Percentiles rank a stretch among this genome's conserved stretches.
Conservation (phyloP, 2,888 invertebrate genomes). For the Auanema sp. region DNA sequence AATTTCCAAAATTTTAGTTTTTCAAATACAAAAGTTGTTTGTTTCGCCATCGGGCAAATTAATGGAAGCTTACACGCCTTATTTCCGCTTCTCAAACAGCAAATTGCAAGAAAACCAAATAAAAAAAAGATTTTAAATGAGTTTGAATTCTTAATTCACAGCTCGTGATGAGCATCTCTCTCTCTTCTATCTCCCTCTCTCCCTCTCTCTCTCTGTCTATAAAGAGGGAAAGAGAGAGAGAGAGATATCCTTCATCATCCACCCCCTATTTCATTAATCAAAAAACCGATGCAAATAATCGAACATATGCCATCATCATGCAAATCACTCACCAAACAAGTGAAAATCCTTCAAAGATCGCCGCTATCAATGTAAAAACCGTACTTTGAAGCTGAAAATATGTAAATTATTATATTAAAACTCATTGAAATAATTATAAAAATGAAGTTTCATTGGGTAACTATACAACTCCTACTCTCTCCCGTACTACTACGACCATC, state of each 20-base stretch:
- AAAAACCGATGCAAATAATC: not conserved
- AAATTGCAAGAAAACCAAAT: too few relatives aligned
- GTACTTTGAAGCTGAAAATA: conserved; percentile 57
- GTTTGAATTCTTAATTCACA: conserved; percentile 2
- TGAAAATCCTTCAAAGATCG: conserved; percentile 51
- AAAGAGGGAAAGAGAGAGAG: conserved; percentile 1
- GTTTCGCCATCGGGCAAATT: too few relatives aligned
- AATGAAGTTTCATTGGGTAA: too few relatives aligned
- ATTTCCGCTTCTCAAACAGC: too few relatives aligned
- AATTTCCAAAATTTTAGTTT: not conserved
- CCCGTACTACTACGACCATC: too few relatives aligned
- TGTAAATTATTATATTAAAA: too few relatives aligned
- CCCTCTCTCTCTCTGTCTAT: not conserved
- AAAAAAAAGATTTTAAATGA: not conserved
- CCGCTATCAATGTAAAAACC: conserved; percentile 49
- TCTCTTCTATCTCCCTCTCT: not conserved
- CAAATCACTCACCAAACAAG: conserved; percentile 50
- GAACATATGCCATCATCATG: not conserved
- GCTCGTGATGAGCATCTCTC: conserved; percentile 2
- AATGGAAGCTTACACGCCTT: too few relatives aligned
- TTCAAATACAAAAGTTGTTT: conserved; percentile 6
- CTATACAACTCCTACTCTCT: too few relatives aligned
- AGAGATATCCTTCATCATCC: conserved; percentile 10
- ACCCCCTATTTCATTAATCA: conserved; percentile 5
- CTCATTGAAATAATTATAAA: too few relatives aligned